phyloP scores from a whole-genome alignment of 2,888 invertebrate genomes.

The Andrena fulva region DNA sequence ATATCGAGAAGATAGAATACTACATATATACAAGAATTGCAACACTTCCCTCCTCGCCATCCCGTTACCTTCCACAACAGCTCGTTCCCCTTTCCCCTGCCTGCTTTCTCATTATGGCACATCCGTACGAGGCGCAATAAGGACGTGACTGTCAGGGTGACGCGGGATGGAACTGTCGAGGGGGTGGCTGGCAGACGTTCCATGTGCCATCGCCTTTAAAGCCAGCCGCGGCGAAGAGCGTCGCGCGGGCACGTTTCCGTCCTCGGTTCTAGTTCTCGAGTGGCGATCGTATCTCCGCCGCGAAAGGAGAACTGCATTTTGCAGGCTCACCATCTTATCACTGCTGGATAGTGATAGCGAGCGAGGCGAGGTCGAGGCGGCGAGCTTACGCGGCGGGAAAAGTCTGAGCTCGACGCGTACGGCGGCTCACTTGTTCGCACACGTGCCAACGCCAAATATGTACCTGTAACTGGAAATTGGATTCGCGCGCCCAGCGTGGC shows the following conservation, averaged over 20 bases:
- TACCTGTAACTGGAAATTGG: conserved; percentile 63
- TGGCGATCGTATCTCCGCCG: conserved; percentile 31
- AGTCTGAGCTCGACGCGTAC: conserved; percentile 47
- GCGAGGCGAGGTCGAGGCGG: conserved; percentile 61
- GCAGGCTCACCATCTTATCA: conserved; percentile 68
- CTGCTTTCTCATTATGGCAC: not conserved
- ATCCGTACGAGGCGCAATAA: not conserved
- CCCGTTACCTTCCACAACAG: not conserved
- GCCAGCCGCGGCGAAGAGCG: not conserved
- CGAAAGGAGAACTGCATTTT: conserved; percentile 60
- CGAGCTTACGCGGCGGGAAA: conserved; percentile 72
- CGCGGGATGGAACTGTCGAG: no score
- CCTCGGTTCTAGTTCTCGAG: conserved; percentile 21
- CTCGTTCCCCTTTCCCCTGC: not conserved
- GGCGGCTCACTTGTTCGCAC: conserved; percentile 66
- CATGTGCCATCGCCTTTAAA: conserved; percentile 20
- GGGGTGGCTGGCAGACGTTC: not conserved
- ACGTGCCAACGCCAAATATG: conserved; percentile 74
- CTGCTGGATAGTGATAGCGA: conserved; percentile 61
- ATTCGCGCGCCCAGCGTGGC: conserved; percentile 28
- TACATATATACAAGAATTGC: no score
- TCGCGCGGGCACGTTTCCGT: not conserved
- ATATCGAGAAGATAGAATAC: no score
- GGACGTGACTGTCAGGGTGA: not conserved
- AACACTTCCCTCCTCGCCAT: no score